Conservation (phyloP, 35 echinoderm and acorn worm species). For the Ophioderma brevispina region DNA sequence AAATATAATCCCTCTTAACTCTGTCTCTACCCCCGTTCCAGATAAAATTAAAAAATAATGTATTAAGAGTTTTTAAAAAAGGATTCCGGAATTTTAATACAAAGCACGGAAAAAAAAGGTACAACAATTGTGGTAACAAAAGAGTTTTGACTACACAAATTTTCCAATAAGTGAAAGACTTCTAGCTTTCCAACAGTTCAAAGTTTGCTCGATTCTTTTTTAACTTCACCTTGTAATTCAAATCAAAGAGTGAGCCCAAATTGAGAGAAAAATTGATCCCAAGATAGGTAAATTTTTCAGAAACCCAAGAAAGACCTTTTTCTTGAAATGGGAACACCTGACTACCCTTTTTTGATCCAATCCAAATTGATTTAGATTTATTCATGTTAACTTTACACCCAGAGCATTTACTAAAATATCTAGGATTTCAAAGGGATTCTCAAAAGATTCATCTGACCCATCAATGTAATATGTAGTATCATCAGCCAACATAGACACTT, state of each 20-base stretch:
- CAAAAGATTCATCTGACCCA: not conserved
- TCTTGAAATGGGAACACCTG: too few species aligned
- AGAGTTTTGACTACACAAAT: slow-evolving; percentile 12
- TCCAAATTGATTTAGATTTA: slow-evolving; percentile 15
- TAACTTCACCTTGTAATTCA: not conserved
- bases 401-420: not conserved
- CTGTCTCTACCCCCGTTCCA: slow-evolving; percentile 16
- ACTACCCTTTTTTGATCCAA: not conserved
- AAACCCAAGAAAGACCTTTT: too few species aligned
- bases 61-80: slow-evolving; percentile 14
- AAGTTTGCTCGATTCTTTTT: not conserved
- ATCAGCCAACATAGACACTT: slow-evolving; percentile 27
- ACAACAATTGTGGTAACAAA: slow-evolving; percentile 16
- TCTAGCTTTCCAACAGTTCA: not conserved
- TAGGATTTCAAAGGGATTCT: slow-evolving; percentile 3
- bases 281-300: not conserved
- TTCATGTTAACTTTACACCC: slow-evolving; percentile 15
- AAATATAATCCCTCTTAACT: not conserved
- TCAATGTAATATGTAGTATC: slow-evolving; percentile 21
- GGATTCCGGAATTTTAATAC: not conserved
- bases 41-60: slow-evolving; percentile 27
- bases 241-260: not conserved
- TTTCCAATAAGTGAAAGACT: slow-evolving; percentile 19
- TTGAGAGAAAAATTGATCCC: not conserved
- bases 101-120: not conserved